phyloP scores from a whole-genome alignment of 2,797 vertebrate genomes.

The Pelochelys cantorii region DNA sequence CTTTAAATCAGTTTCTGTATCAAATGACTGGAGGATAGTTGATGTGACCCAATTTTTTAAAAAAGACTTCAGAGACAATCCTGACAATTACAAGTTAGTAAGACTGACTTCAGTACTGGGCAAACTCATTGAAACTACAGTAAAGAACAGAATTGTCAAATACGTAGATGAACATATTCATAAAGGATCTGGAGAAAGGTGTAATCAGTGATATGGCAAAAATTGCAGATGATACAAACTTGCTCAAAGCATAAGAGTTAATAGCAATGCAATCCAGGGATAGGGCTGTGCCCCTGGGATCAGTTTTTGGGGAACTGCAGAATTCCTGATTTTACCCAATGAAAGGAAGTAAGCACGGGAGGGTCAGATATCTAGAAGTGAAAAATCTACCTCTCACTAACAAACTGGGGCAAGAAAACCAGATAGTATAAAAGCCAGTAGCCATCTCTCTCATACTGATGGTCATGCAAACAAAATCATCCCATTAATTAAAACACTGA shows the following conservation, averaged over 20 bases:
- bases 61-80: too few species aligned
- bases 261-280: neutral
- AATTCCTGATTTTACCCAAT: neutral
- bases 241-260: neutral
- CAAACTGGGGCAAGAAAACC: neutral
- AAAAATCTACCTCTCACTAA: neutral
- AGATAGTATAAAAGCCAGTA: neutral
- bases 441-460: neutral
- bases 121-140: too few species aligned
- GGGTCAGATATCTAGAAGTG: neutral
- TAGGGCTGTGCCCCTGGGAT: neutral
- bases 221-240: too few species aligned
- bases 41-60: too few species aligned
- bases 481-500: neutral
- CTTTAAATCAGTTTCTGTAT: too few species aligned
- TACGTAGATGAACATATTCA: too few species aligned
- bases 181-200: too few species aligned
- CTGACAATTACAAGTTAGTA: too few species aligned
- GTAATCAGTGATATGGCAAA: too few species aligned
- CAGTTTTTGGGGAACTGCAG: neutral
- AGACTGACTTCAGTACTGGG: too few species aligned
- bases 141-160: too few species aligned
- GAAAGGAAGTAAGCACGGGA: neutral
- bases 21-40: too few species aligned
- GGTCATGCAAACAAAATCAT: neutral